Evolutionary conservation across 2,888 invertebrate species (phyloP).

Genomic region (Artemia sp.): DNA sequence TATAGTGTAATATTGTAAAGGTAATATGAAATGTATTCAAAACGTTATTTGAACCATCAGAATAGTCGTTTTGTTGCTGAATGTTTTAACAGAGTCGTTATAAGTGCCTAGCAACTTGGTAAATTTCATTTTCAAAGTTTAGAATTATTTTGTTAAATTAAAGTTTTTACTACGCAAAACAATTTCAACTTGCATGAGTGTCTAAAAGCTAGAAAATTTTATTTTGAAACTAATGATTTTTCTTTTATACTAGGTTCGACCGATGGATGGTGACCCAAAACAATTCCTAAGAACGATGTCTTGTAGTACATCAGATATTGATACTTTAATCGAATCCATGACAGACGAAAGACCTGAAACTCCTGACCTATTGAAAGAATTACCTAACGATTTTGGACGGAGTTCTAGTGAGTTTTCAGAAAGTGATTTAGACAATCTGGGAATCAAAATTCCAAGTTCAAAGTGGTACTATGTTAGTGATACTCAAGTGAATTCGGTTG

Average conservation of each 20-base stretch:
- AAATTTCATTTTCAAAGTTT: too few relatives aligned
- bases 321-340: slow-evolving; percentile 12
- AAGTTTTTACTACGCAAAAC: too few relatives aligned
- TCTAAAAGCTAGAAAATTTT: slow-evolving; percentile 1
- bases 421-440: not conserved
- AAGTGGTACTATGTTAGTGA: slow-evolving; percentile 92
- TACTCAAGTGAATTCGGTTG: slow-evolving; percentile 61
- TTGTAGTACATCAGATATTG: slow-evolving; percentile 5
- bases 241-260: not conserved
- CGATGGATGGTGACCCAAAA: not conserved
- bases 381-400: not conserved
- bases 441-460: slow-evolving; percentile 1
- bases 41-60: too few relatives aligned
- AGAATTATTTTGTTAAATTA: too few relatives aligned
- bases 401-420: not conserved
- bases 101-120: too few relatives aligned
- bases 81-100: too few relatives aligned
- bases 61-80: too few relatives aligned
- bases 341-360: not conserved
- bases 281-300: slow-evolving; percentile 21
- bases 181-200: not conserved
- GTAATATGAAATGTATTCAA: too few relatives aligned
- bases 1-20: too few relatives aligned
- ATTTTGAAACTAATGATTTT: too few relatives aligned
- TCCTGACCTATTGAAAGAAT: slow-evolving; percentile 3